Percentiles rank a stretch among this genome's conserved stretches.
These are phyloP conservation scores for Neosalanx taihuensis DNA, from an alignment of 2,797 vertebrate species.

Conservation along the genomic window DNA sequence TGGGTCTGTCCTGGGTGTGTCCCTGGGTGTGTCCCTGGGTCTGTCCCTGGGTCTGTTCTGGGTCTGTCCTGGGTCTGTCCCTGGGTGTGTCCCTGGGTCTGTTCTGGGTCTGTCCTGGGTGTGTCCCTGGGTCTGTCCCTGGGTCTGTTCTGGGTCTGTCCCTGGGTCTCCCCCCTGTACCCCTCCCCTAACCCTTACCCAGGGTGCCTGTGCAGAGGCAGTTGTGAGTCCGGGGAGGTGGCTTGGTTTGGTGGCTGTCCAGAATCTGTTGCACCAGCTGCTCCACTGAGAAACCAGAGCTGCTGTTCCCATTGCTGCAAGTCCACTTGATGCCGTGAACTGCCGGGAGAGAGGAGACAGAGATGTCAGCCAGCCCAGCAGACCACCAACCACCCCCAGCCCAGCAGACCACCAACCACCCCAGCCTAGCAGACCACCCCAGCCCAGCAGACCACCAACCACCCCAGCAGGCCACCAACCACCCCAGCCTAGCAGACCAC, in stretches of 20 bases:
- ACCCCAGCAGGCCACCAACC: too few relatives aligned
- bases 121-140: neutral
- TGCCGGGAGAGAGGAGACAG: conserved; percentile 80
- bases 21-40: too few relatives aligned
- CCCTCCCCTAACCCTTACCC: conserved; percentile 82
- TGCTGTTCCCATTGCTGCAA: conserved; percentile 99
- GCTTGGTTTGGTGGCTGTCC: conserved; percentile 99
- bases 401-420: conserved; percentile 52
- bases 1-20: too few relatives aligned
- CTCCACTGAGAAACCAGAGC: conserved; percentile 99
- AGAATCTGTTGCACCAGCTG: conserved; percentile 99
- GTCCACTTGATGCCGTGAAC: conserved; percentile 99
- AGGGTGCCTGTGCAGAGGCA: conserved; percentile 98
- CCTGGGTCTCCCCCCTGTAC: conserved; percentile 11
- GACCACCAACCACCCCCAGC: conserved; percentile 58
- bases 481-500: neutral
- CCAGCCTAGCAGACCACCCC: conserved; percentile 42
- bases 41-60: too few relatives aligned
- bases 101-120: too few relatives aligned
- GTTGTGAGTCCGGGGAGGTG: conserved; percentile 99
- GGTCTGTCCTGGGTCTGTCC: too few relatives aligned
- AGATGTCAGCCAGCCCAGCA: conserved; percentile 75
- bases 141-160: conserved; percentile 13
- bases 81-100: too few relatives aligned
- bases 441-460: neutral